These are phyloP conservation scores for Beroe forskalii DNA, from an alignment of 37 sponge, comb jelly and placozoan species.

Conservation along the genomic window DNA sequence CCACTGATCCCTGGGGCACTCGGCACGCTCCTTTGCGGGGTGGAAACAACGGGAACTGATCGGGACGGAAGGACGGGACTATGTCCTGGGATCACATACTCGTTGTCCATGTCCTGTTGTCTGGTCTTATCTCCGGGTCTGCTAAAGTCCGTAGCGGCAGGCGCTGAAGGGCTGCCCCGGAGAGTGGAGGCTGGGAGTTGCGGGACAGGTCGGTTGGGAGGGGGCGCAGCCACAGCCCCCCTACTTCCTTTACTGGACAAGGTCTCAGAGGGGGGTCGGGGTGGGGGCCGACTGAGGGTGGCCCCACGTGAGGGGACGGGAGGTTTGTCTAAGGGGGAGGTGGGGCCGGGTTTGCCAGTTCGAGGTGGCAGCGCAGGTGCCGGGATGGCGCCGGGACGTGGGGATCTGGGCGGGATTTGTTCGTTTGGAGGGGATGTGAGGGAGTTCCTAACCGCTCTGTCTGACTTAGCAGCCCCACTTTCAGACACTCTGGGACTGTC, in stretches of 20 bases:
- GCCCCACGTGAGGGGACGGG: conserved; percentile 12
- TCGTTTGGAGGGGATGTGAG: background rate
- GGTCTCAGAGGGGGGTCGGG: background rate
- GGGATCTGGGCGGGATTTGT: background rate
- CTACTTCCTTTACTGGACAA: background rate
- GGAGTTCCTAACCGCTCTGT: too few species aligned
- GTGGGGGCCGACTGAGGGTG: conserved; percentile 10
- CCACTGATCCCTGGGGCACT: too few species aligned
- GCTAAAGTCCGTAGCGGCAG: background rate
- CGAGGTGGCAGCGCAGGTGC: background rate
- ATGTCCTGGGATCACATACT: background rate
- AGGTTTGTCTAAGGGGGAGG: conserved; percentile 6
- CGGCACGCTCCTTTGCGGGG: background rate
- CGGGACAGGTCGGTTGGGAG: background rate
- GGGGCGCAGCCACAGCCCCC: background rate
- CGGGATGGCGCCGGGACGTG: background rate
- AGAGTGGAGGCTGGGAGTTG: too few species aligned
- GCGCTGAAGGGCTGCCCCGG: background rate
- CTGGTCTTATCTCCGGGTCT: too few species aligned
- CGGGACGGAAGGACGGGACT: background rate
- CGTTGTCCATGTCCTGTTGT: too few species aligned
- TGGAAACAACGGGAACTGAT: background rate
- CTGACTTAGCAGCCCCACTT: too few species aligned
- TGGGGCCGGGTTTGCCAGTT: background rate
- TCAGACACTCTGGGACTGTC: too few species aligned